phyloP scores from a whole-genome alignment of 2,797 vertebrate species.

The Gymnoscopelus braueri region DNA sequence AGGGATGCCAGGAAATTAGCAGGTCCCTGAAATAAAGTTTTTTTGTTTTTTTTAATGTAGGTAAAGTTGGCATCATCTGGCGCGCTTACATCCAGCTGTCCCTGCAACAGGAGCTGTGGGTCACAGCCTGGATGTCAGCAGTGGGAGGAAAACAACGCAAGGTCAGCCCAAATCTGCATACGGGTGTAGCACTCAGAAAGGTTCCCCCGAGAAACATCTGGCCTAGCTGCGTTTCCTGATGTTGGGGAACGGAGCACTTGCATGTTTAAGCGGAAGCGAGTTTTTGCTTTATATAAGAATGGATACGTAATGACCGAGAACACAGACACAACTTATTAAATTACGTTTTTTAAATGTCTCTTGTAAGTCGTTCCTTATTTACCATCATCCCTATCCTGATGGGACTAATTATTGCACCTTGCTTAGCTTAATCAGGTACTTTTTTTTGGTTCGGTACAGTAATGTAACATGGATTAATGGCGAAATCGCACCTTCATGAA shows the following conservation, averaged over 20 bases:
- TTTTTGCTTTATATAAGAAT: slow-evolving; percentile 7
- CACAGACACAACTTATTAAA: background rate
- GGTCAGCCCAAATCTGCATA: slow-evolving; percentile 35
- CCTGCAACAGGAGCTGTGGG: slow-evolving; percentile 7
- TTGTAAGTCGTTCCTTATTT: background rate
- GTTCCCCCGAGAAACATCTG: slow-evolving; percentile 42
- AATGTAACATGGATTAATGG: background rate
- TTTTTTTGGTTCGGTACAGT: background rate
- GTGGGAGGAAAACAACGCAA: slow-evolving; percentile 27
- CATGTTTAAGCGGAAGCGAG: slow-evolving; percentile 7
- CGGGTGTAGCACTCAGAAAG: background rate
- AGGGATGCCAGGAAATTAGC: too few relatives aligned
- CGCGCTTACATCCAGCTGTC: background rate
- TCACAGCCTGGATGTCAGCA: slow-evolving; percentile 33
- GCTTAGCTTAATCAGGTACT: background rate
- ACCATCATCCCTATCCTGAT: slow-evolving; percentile 1
- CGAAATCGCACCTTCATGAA: background rate
- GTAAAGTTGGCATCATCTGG: background rate
- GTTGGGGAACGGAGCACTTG: slow-evolving; percentile 9
- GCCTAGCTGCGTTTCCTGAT: slow-evolving; percentile 3
- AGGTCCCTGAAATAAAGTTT: too few relatives aligned
- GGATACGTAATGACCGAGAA: background rate
- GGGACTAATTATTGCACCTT: background rate
- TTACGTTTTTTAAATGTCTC: background rate
- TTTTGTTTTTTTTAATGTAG: background rate